Conservation (phyloP, 64 coral and sea anemone genomes). For the Dendronephthya gigantea region DNA sequence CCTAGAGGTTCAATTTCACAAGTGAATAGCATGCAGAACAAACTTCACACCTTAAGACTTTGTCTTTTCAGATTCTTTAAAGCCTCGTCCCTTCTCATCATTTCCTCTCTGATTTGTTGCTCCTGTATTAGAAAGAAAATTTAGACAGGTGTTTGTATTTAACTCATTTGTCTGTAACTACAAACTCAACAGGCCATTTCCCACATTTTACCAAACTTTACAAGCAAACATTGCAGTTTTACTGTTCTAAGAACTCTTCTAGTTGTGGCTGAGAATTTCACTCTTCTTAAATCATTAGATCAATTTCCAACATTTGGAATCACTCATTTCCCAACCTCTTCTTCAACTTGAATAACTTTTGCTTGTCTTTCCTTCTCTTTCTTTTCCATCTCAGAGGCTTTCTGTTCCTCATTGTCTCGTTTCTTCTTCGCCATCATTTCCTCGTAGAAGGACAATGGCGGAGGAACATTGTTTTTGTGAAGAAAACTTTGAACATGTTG, state of each 20-base stretch:
- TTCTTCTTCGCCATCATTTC: slow-evolving; percentile 90
- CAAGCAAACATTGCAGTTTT: too few relatives aligned
- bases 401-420: slow-evolving; percentile 49
- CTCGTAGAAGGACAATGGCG: slow-evolving; percentile 80
- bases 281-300: too few relatives aligned
- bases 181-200: too few relatives aligned
- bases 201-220: too few relatives aligned
- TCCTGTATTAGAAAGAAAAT: slow-evolving; percentile 22
- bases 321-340: neutral
- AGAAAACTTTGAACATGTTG: slow-evolving; percentile 83
- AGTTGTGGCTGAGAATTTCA: too few relatives aligned
- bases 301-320: neutral
- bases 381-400: slow-evolving; percentile 54
- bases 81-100: slow-evolving; percentile 70
- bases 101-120: slow-evolving; percentile 67
- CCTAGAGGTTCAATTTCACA: too few relatives aligned
- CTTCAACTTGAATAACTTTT: neutral
- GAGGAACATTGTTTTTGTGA: slow-evolving; percentile 65
- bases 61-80: slow-evolving; percentile 47
- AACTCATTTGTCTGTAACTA: too few relatives aligned
- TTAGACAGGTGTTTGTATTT: too few relatives aligned
- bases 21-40: too few relatives aligned
- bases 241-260: too few relatives aligned
- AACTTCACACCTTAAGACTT: slow-evolving; percentile 30
- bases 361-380: slow-evolving; percentile 72